Evolutionary conservation across 2,113 vertebrate species (phyloP).

Genomic region (Chionis minor): DNA sequence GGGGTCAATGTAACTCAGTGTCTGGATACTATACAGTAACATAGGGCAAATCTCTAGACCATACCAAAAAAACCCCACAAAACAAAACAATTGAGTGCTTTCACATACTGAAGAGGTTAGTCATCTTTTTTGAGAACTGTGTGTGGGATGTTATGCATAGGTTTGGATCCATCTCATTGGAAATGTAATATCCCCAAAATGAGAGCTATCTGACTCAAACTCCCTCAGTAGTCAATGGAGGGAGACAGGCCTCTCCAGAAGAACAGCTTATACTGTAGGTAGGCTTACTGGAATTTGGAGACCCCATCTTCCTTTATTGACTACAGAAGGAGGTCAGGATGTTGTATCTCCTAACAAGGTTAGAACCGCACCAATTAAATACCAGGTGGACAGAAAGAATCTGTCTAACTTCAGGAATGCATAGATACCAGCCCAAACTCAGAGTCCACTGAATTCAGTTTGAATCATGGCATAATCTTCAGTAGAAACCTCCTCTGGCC

Average conservation of each 20-base stretch:
- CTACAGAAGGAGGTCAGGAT: neutral
- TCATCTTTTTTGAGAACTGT: neutral
- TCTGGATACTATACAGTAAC: neutral
- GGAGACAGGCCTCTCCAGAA: neutral
- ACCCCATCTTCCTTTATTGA: neutral
- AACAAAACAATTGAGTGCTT: neutral
- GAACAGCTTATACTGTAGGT: neutral
- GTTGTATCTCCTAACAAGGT: neutral
- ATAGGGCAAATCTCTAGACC: neutral
- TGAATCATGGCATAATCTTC: neutral
- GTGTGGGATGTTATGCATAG: neutral
- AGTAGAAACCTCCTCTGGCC: neutral
- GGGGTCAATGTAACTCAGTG: neutral
- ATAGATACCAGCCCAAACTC: neutral
- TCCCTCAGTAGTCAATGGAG: neutral
- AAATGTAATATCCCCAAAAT: neutral
- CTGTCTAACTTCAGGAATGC: neutral
- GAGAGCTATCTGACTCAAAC: neutral
- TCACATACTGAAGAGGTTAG: neutral
- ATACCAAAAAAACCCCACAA: neutral
- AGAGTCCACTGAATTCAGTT: neutral
- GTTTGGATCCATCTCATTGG: neutral
- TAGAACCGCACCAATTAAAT: neutral
- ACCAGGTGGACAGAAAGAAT: neutral
- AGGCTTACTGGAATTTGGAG: neutral